Conservation (phyloP, 2,113 vertebrate species). For the Tragelaphus scriptus region DNA sequence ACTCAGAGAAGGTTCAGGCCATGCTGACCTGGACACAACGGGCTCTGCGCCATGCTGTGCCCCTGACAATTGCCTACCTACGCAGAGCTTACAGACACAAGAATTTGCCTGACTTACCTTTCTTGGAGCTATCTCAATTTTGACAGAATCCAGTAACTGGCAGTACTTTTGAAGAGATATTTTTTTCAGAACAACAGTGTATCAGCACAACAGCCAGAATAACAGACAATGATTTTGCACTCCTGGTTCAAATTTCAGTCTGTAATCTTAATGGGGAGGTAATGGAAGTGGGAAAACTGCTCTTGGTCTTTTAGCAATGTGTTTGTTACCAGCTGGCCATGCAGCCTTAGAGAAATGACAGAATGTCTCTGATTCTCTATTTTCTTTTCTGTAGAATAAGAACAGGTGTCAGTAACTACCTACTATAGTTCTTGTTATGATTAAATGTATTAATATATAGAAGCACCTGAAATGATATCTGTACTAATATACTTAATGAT, state of each 20-base stretch:
- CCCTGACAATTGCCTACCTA: not conserved
- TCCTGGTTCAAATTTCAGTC: not conserved
- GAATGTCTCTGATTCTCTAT: not conserved
- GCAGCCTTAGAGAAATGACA: not conserved
- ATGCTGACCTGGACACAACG: not conserved
- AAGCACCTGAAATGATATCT: not conserved
- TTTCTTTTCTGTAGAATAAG: not conserved
- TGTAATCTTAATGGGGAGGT: not conserved
- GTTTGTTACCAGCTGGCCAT: not conserved
- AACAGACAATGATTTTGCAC: not conserved
- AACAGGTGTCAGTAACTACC: not conserved
- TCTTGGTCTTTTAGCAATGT: not conserved
- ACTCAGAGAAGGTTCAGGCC: not conserved
- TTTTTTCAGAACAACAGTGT: not conserved
- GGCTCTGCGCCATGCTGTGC: not conserved
- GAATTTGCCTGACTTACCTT: not conserved
- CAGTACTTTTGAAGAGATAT: not conserved
- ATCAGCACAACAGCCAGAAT: not conserved
- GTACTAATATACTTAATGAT: not conserved
- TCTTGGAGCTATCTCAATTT: not conserved
- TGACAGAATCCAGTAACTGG: not conserved
- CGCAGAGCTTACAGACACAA: not conserved
- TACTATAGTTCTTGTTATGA: not conserved
- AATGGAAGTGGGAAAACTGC: not conserved
- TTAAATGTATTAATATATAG: not conserved